These are phyloP conservation scores for Frankliniella intonsa DNA, from an alignment of 2,888 invertebrate species.

Conservation along the genomic window DNA sequence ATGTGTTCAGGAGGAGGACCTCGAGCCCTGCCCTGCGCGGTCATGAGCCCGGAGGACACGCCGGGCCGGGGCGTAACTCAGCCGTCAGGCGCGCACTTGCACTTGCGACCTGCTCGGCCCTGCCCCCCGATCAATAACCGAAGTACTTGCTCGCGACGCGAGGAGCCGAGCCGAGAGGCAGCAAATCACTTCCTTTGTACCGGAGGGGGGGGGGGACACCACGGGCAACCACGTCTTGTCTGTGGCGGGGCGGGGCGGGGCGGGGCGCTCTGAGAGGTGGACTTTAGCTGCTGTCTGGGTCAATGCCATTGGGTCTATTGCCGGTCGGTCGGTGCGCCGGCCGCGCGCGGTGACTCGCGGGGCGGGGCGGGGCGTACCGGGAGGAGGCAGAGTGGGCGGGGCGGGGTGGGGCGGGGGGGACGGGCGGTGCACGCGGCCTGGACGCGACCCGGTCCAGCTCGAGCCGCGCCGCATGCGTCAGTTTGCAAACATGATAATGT, in stretches of 20 bases:
- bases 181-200: conserved; percentile 3
- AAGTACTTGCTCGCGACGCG: background rate
- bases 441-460: no score
- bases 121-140: background rate
- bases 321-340: background rate
- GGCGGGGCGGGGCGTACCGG: background rate
- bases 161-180: background rate
- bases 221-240: no score
- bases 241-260: no score
- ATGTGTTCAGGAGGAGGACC: no score
- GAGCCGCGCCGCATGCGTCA: no score
- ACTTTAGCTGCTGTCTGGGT: background rate
- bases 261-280: background rate
- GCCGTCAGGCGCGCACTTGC: no score
- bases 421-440: background rate
- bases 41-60: no score
- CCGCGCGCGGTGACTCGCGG: background rate
- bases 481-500: no score
- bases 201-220: background rate
- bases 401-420: background rate
- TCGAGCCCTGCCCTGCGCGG: no score
- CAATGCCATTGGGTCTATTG: background rate
- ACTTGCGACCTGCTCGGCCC: no score
- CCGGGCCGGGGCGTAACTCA: no score
- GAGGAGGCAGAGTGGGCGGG: background rate